phyloP scores from a whole-genome alignment of 2,113 vertebrate genomes.

The Coptodon bakossiorum region DNA sequence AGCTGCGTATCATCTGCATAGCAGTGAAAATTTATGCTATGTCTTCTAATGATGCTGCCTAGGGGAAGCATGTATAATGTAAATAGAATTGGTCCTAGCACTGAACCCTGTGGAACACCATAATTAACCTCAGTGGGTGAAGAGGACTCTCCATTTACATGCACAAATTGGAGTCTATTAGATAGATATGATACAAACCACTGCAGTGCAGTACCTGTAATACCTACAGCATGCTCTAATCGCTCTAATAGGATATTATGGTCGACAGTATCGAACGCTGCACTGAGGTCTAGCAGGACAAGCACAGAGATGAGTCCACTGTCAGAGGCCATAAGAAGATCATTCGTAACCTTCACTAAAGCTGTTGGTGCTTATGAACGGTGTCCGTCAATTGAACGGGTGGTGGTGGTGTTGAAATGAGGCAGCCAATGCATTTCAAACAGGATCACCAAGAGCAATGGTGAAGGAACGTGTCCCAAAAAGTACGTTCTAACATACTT shows the following conservation, averaged over 20 bases:
- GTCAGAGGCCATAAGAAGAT: background rate
- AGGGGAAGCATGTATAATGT: too few species aligned
- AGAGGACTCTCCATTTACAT: background rate
- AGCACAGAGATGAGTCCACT: background rate
- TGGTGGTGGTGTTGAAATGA: background rate
- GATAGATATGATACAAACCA: background rate
- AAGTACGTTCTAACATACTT: background rate
- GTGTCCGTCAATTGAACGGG: background rate
- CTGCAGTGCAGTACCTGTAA: accelerated
- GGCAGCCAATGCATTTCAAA: background rate
- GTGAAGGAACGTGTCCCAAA: background rate
- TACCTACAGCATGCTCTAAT: too few species aligned
- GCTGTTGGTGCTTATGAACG: background rate
- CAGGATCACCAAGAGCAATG: background rate
- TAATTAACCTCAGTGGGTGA: too few species aligned
- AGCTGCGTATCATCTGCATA: too few species aligned
- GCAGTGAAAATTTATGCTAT: too few species aligned
- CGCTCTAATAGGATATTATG: too few species aligned
- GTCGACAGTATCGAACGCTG: accelerated
- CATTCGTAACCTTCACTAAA: background rate
- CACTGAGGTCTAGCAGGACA: accelerated
- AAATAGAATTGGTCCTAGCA: too few species aligned
- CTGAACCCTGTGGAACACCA: too few species aligned
- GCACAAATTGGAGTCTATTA: accelerated
- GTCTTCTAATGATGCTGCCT: too few species aligned